Conservation (phyloP, 2,797 vertebrate genomes). For the Phalloptychus januarius region DNA sequence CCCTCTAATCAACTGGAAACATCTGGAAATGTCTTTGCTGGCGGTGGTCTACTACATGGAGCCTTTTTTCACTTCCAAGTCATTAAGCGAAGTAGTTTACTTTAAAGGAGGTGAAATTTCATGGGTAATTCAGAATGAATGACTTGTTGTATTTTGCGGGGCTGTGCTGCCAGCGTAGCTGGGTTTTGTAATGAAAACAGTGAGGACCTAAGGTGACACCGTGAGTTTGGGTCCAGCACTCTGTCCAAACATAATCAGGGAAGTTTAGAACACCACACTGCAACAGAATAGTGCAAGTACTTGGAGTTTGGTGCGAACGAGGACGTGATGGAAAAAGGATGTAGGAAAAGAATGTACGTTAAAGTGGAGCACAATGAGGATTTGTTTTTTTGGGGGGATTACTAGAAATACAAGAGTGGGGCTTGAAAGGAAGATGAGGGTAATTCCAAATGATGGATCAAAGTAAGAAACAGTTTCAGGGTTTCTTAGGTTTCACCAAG, state of each 20-base stretch:
- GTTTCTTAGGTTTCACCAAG: too few species aligned
- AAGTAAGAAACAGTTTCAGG: constrained; percentile 18
- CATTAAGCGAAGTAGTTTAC: constrained; percentile 48
- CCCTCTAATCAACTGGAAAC: neutral
- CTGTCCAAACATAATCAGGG: constrained; percentile 26
- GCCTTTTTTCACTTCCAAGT: constrained; percentile 15
- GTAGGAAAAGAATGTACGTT: constrained; percentile 3
- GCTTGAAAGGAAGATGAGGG: constrained; percentile 18
- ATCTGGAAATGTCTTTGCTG: constrained; percentile 5
- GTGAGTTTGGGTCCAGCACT: constrained; percentile 29
- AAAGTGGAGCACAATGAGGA: constrained; percentile 7
- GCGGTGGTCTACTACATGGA: constrained; percentile 15
- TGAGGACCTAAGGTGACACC: constrained; percentile 33
- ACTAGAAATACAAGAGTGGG: constrained; percentile 1
- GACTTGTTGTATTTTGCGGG: constrained; percentile 37
- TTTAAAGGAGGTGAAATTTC: constrained; percentile 47
- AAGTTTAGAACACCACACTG: constrained; percentile 13
- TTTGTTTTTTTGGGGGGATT: constrained; percentile 28
- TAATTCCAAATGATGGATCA: constrained; percentile 27
- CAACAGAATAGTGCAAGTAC: constrained; percentile 4
- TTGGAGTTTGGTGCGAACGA: constrained; percentile 8
- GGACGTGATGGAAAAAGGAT: constrained; percentile 13
- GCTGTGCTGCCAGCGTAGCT: constrained; percentile 40
- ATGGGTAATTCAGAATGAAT: constrained; percentile 49
- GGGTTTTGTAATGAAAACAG: constrained; percentile 39